Conservation (phyloP, 2,888 invertebrate genomes). For the Lutraria lutraria region DNA sequence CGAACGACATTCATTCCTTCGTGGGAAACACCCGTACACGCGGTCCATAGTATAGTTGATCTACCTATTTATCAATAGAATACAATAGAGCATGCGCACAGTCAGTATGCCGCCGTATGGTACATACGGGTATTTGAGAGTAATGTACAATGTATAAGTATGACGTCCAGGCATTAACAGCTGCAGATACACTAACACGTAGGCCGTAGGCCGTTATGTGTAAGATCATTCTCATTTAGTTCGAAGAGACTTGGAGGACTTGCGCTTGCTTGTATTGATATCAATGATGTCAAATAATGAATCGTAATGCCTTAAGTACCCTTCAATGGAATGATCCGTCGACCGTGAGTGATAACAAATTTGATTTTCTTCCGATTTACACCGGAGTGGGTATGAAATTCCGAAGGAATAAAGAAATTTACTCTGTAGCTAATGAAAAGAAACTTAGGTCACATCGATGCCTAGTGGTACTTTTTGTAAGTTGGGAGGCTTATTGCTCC, state of each 20-base stretch:
- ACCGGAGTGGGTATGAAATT: no score
- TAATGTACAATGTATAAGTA: slow-evolving; percentile 51
- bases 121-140: slow-evolving; percentile 56
- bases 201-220: no score
- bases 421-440: no score
- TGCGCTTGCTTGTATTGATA: slow-evolving; percentile 57
- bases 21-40: slow-evolving; percentile 50
- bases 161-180: slow-evolving; percentile 26
- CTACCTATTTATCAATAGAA: slow-evolving; percentile 52
- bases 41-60: slow-evolving; percentile 55
- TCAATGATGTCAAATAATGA: no score
- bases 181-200: slow-evolving; percentile 25
- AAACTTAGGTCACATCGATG: no score
- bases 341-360: no score
- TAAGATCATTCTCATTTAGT: slow-evolving; percentile 49
- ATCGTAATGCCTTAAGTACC: no score
- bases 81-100: slow-evolving; percentile 53
- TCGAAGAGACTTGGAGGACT: slow-evolving; percentile 62
- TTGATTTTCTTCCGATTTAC: no score
- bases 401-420: no score
- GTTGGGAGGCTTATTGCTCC: no score
- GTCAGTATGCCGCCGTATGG: slow-evolving; percentile 65
- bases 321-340: slow-evolving; percentile 57
- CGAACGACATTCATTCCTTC: slow-evolving; percentile 49
- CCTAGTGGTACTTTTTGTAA: no score